These are phyloP conservation scores for Neria commutata DNA, from an alignment of 2,888 invertebrate species.

Conservation along the genomic window DNA sequence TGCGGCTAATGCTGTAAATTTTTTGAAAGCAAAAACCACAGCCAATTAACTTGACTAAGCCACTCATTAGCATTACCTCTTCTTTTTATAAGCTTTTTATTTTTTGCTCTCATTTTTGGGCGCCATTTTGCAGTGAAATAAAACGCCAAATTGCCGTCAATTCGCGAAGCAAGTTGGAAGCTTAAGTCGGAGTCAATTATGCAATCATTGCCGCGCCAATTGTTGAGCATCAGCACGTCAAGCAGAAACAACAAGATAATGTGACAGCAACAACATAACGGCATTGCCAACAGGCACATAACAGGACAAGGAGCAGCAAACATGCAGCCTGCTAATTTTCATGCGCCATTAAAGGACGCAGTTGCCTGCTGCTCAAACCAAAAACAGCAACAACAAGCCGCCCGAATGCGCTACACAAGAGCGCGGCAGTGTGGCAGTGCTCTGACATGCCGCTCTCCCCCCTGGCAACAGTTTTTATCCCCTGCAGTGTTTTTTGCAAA, in stretches of 20 bases:
- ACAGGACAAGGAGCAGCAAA: conserved; percentile 36
- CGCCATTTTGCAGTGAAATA: neutral
- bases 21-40: conserved; percentile 36
- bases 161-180: too few species aligned
- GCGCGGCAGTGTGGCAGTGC: neutral
- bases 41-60: conserved; percentile 45
- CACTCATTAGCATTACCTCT: conserved; percentile 25
- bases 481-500: too few species aligned
- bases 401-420: neutral
- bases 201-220: too few species aligned
- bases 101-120: neutral
- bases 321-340: conserved; percentile 55
- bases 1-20: too few species aligned
- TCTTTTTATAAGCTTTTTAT: too few species aligned
- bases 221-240: too few species aligned
- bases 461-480: conserved; percentile 26
- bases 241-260: conserved; percentile 18
- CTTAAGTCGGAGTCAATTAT: too few species aligned
- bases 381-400: neutral
- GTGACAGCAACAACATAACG: too few species aligned
- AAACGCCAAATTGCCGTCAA: conserved; percentile 17
- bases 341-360: conserved; percentile 53
- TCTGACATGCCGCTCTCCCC: conserved; percentile 25
- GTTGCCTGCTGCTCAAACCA: neutral
- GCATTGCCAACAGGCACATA: neutral